phyloP scores from a whole-genome alignment of 1,140 invertebrate species.

The Himalopsyche phryganea region DNA sequence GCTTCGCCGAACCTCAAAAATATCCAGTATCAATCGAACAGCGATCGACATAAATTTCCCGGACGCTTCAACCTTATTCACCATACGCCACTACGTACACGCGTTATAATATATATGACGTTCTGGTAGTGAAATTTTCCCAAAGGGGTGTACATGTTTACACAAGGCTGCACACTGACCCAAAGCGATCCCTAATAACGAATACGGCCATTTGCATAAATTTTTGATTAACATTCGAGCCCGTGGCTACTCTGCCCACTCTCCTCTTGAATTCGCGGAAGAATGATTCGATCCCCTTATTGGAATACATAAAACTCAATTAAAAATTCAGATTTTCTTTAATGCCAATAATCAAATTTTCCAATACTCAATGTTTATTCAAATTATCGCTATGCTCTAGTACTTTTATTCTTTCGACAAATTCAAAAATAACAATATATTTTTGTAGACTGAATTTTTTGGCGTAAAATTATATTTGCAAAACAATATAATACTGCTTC shows the following conservation, averaged over 20 bases:
- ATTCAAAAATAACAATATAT: no score
- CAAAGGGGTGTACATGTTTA: conserved; percentile 26
- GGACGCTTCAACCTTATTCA: background rate
- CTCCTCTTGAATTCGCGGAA: background rate
- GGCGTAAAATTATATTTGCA: no score
- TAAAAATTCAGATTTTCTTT: no score
- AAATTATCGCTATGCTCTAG: no score
- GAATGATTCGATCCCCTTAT: background rate
- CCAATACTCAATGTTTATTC: no score
- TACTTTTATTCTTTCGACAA: no score
- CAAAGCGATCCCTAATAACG: conserved; percentile 7
- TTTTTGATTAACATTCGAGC: conserved; percentile 3
- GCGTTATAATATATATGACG: conserved; percentile 1
- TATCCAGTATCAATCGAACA: conserved; percentile 13
- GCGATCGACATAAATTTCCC: background rate
- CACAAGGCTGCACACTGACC: conserved; percentile 29
- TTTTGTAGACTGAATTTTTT: no score
- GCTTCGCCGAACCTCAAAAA: conserved; percentile 13
- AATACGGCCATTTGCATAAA: background rate
- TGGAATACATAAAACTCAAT: no score
- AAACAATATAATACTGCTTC: no score
- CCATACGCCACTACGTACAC: no score
- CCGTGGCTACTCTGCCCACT: background rate
- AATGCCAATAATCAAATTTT: no score
- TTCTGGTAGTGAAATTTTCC: conserved; percentile 2